Evolutionary conservation across 2,888 invertebrate species (phyloP).

Genomic region (Cosmorhoe ocellata): DNA sequence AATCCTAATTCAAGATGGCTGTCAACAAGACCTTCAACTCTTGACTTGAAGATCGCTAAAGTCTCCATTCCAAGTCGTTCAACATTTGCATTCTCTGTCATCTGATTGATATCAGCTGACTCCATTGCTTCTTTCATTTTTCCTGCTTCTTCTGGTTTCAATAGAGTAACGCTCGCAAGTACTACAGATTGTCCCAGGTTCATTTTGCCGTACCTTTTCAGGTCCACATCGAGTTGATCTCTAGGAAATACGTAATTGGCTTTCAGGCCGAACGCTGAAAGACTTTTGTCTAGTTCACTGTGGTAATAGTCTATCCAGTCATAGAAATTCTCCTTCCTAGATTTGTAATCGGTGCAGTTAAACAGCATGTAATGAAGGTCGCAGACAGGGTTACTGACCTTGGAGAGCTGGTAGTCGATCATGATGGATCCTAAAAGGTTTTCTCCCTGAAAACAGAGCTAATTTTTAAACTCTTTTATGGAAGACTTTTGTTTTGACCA

Average conservation of each 20-base stretch:
- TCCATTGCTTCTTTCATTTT: slow-evolving; percentile 29
- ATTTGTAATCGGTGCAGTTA: slow-evolving; percentile 43
- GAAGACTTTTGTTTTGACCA: no score
- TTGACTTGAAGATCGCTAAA: slow-evolving; percentile 21
- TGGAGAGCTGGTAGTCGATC: slow-evolving; percentile 47
- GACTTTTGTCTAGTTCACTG: slow-evolving; percentile 34
- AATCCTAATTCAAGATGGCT: slow-evolving; percentile 35
- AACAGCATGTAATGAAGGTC: slow-evolving; percentile 45
- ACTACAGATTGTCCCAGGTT: slow-evolving; percentile 26
- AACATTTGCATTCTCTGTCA: background rate
- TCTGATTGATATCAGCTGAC: background rate
- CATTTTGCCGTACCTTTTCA: slow-evolving; percentile 38
- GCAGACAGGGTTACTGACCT: slow-evolving; percentile 34
- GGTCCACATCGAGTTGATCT: slow-evolving; percentile 42
- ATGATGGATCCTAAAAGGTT: slow-evolving; percentile 35
- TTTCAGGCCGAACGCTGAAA: slow-evolving; percentile 37
- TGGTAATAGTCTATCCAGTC: slow-evolving; percentile 46
- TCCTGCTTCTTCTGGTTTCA: slow-evolving; percentile 34
- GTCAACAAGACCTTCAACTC: slow-evolving; percentile 31
- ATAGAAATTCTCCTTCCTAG: slow-evolving; percentile 35
- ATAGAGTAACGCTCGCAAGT: slow-evolving; percentile 21
- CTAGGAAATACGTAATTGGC: slow-evolving; percentile 38
- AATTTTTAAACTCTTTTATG: background rate
- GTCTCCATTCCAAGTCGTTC: background rate
- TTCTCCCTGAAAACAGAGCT: slow-evolving; percentile 33